Percentiles rank a stretch among this genome's conserved stretches.
Conservation (phyloP, 2,888 invertebrate genomes). For the Dryobotodes eremita region DNA sequence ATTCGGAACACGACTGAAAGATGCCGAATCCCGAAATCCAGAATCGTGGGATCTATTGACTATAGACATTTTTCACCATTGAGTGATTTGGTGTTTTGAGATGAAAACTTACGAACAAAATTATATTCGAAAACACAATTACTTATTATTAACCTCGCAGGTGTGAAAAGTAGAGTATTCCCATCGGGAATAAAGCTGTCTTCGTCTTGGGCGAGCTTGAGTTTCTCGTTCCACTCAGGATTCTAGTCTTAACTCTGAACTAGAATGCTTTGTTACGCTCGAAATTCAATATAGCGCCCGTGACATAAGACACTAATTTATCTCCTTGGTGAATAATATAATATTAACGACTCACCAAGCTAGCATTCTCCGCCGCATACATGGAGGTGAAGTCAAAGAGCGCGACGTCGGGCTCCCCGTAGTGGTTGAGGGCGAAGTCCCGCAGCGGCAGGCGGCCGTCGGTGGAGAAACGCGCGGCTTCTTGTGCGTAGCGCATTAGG, state of each 20-base stretch:
- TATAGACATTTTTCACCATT: too few species aligned
- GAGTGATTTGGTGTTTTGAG: too few species aligned
- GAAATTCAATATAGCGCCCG: too few species aligned
- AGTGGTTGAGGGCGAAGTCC: slow-evolving; percentile 99
- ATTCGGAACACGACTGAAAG: too few species aligned
- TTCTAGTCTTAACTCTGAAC: background rate
- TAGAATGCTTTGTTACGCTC: too few species aligned
- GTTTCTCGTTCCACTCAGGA: background rate
- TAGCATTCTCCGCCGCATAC: slow-evolving; percentile 99
- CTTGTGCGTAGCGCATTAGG: slow-evolving; percentile 96
- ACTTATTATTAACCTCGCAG: too few species aligned
- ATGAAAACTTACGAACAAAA: too few species aligned
- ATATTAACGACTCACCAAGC: slow-evolving; percentile 91
- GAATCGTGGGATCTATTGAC: too few species aligned
- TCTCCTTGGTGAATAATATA: background rate
- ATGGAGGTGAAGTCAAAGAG: slow-evolving; percentile 99
- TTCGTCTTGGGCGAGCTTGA: background rate
- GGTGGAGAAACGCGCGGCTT: slow-evolving; percentile 98
- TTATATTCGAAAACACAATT: too few species aligned
- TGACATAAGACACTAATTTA: background rate
- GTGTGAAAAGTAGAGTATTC: background rate
- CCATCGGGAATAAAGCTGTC: background rate
- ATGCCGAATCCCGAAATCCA: too few species aligned
- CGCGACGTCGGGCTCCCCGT: slow-evolving; percentile 99
- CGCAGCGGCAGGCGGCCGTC: slow-evolving; percentile 95